These are phyloP conservation scores for Novumbra hubbsi DNA, from an alignment of 2,797 vertebrate species.

Conservation along the genomic window DNA sequence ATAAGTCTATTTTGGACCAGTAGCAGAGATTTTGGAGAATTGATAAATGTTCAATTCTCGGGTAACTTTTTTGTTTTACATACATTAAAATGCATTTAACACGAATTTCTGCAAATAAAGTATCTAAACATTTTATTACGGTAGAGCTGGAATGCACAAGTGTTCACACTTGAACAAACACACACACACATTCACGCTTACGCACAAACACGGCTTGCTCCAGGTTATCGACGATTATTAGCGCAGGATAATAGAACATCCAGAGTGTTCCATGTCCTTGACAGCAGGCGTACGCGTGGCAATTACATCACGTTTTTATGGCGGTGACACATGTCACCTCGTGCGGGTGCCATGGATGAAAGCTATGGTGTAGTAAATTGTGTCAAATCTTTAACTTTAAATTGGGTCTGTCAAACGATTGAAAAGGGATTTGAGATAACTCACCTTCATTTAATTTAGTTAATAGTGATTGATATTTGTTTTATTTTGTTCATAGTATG, in stretches of 20 bases:
- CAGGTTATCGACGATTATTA: slow-evolving; percentile 24
- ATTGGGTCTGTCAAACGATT: neutral
- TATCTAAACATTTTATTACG: neutral
- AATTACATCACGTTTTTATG: slow-evolving; percentile 13
- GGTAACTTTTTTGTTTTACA: neutral
- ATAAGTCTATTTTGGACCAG: slow-evolving; percentile 47
- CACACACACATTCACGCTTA: neutral
- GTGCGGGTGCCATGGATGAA: neutral
- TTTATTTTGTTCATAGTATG: neutral
- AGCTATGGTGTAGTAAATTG: slow-evolving; percentile 10
- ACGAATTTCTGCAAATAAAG: neutral
- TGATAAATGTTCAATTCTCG: neutral
- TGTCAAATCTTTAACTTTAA: neutral
- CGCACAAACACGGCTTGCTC: neutral
- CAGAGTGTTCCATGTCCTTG: slow-evolving; percentile 23
- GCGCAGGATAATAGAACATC: slow-evolving; percentile 19
- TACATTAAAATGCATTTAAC: neutral
- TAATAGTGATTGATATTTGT: too few relatives aligned
- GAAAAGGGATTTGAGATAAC: too few relatives aligned
- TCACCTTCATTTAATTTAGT: too few relatives aligned
- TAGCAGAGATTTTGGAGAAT: neutral
- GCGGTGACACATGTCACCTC: slow-evolving; percentile 6
- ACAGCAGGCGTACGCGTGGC: slow-evolving; percentile 20
- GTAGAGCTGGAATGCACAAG: neutral
- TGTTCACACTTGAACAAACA: neutral